phyloP scores from a whole-genome alignment of 2,888 invertebrate genomes.

The Teinopalpus imperialis region DNA sequence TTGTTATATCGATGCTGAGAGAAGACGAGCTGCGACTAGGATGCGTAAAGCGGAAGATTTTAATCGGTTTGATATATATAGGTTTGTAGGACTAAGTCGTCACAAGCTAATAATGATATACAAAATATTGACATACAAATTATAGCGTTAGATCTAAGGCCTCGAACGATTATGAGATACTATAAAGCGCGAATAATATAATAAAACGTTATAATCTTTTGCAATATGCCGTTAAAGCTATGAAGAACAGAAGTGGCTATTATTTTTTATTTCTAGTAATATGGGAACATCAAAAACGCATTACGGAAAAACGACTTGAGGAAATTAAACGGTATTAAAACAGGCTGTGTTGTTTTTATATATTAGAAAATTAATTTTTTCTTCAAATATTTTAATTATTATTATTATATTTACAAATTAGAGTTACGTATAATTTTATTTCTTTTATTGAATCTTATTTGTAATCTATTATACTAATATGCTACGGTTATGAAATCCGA shows the following conservation, averaged over 20 bases:
- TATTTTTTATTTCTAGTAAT: conserved; percentile 69
- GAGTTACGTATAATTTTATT: too few species aligned
- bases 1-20: too few species aligned
- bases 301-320: conserved; percentile 75
- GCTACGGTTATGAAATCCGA: too few species aligned
- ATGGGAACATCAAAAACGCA: conserved; percentile 77
- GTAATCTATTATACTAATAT: too few species aligned
- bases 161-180: conserved; percentile 14
- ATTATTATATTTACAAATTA: too few species aligned
- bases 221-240: conserved; percentile 75
- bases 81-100: too few species aligned
- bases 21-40: too few species aligned
- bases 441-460: too few species aligned
- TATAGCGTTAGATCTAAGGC: neutral
- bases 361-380: neutral
- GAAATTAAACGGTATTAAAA: conserved; percentile 55
- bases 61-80: too few species aligned
- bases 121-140: conserved; percentile 20
- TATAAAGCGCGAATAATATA: conserved; percentile 21
- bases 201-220: conserved; percentile 36
- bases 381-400: neutral
- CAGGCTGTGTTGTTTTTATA: conserved; percentile 13
- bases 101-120: conserved; percentile 21
- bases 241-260: conserved; percentile 70
- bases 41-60: too few species aligned